Percentiles rank a stretch among this genome's conserved stretches.
Evolutionary conservation across 2,888 invertebrate species (phyloP).

Genomic region (Phyllotreta striolata): DNA sequence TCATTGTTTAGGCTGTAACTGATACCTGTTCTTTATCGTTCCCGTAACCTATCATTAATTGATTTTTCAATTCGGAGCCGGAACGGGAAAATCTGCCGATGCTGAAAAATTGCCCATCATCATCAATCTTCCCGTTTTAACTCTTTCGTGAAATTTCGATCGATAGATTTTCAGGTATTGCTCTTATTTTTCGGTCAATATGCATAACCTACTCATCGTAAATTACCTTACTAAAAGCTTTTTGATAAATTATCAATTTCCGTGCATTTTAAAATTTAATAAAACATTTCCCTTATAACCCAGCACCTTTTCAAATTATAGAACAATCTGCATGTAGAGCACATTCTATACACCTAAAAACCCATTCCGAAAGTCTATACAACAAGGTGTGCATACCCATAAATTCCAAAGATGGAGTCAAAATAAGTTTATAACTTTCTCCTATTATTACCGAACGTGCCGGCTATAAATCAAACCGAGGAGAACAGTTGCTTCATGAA

Average conservation of each 20-base stretch:
- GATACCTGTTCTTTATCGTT: conserved; percentile 40
- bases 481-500: conserved; percentile 30
- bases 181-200: too few species aligned
- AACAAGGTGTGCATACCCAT: conserved; percentile 18
- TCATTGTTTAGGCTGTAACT: conserved; percentile 42
- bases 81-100: conserved; percentile 28
- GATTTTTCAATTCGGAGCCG: conserved; percentile 37
- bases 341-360: too few species aligned
- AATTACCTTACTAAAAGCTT: too few species aligned
- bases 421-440: conserved; percentile 30
- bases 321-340: too few species aligned
- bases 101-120: conserved; percentile 25
- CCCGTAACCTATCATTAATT: conserved; percentile 35
- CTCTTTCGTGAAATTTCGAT: background rate
- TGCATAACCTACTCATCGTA: too few species aligned
- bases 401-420: conserved; percentile 23
- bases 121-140: conserved; percentile 27
- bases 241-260: too few species aligned
- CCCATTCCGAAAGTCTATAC: background rate
- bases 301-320: too few species aligned
- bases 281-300: too few species aligned
- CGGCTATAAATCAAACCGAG: conserved; percentile 23
- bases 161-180: too few species aligned
- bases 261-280: too few species aligned
- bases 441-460: conserved; percentile 24